Evolutionary conservation across 2,888 invertebrate species (phyloP).

Genomic region (Dorcus hopei): DNA sequence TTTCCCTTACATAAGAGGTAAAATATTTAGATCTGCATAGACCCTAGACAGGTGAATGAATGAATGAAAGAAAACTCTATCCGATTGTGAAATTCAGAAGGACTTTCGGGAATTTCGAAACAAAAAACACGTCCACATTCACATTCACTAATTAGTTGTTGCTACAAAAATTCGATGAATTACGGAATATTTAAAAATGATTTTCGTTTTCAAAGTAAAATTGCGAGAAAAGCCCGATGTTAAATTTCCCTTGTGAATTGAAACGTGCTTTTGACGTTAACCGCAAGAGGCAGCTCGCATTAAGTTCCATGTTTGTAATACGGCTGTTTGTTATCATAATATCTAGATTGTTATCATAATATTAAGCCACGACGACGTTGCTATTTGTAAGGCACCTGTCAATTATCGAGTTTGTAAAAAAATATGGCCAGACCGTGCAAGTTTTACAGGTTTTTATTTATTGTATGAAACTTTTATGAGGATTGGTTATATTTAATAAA

Average conservation of each 20-base stretch:
- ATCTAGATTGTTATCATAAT: slow-evolving; percentile 19
- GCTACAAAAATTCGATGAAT: background rate
- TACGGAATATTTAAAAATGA: too few relatives aligned
- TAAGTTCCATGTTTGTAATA: slow-evolving; percentile 17
- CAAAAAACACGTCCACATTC: background rate
- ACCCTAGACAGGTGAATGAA: background rate
- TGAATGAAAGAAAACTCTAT: slow-evolving; percentile 15
- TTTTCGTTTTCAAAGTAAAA: too few relatives aligned
- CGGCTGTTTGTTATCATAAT: slow-evolving; percentile 24
- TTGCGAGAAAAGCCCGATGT: background rate
- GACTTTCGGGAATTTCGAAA: background rate
- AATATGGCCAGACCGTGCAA: too few relatives aligned
- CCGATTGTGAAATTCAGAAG: slow-evolving; percentile 8
- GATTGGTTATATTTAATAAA: too few relatives aligned
- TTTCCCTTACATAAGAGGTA: slow-evolving; percentile 19
- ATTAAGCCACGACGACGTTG: slow-evolving; percentile 14
- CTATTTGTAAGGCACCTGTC: slow-evolving; percentile 17
- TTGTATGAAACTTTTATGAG: too few relatives aligned
- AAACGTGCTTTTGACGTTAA: slow-evolving; percentile 22
- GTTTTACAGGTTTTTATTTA: too few relatives aligned
- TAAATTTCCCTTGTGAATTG: slow-evolving; percentile 21
- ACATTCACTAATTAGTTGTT: slow-evolving; percentile 10
- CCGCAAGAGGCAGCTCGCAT: slow-evolving; percentile 18
- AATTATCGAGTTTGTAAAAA: slow-evolving; percentile 4
- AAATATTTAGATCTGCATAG: slow-evolving; percentile 7